Base-by-base conservation (phyloP, 2,797 vertebrate species). In the Melanotaenia nigrans region DNA sequence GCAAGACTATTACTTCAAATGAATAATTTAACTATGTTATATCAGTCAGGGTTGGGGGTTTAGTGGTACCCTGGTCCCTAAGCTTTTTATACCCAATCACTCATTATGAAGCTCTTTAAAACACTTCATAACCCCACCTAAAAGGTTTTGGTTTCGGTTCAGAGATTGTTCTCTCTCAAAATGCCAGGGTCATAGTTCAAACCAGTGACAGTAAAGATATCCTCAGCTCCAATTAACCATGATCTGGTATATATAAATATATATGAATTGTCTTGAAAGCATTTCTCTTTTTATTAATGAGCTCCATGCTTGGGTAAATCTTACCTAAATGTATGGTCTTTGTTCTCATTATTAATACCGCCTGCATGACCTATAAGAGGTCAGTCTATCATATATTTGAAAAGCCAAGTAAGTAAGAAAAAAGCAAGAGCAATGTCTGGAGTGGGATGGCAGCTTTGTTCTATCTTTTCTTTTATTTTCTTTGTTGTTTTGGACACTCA, bases 11-110 rank as follows among this genome's bases (percentile, higher is more conserved):
- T 92, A 93, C 92, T 93, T 92, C 87, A 91, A 88, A 91, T 94
- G 89, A 94, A 94, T 93, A 92, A 93, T 93, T 92, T 84, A 94
- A 79, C 79, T 88, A 65, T 87, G 87, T 93, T 93, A 91, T 93
- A 93, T 91, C 88, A 91, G 87, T 88, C 82, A 77, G 85, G 85
- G 85, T 87, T 87, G 84, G 86, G 81, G 84, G 87, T 91, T 86
- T 85, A 81, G 56, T 73, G 82, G 83, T 78, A 84, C 84, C 88
- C 76, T 65, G 81, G 74, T 90, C 88, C 85, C 85, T 83, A 71
- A 77, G 85, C 87, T 89, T 66, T 92, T 86, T 88, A 90, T 91
- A 92, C 83, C 77, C 85, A 82, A 74, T 85, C 85, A 79, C 77
- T 91, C 74, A 87, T 90, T 85, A 90, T 77, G 80, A 87, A 79